Percentiles rank a stretch among this genome's conserved stretches.
phyloP scores from a whole-genome alignment of 30 jellyfish, hydroid and myxozoan species.

The Chironex yamaguchii region DNA sequence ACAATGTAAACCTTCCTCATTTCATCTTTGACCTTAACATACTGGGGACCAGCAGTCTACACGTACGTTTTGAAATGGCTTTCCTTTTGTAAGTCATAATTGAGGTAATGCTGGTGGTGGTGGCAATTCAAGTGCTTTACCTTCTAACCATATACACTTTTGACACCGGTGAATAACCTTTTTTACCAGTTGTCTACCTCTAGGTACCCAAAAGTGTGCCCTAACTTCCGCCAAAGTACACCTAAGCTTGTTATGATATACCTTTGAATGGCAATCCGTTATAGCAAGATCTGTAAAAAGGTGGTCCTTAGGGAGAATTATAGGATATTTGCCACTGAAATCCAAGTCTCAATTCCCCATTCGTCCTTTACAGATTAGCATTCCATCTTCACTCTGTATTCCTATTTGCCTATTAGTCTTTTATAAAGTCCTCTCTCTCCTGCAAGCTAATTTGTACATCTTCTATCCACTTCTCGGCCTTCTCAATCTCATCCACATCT shows the following conservation, averaged over 20 bases:
- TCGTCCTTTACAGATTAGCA: conserved; percentile 49
- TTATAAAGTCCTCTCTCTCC: neutral
- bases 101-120: conserved; percentile 30
- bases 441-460: conserved; percentile 9
- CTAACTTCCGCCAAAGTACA: conserved; percentile 66
- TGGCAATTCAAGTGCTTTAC: conserved; percentile 27
- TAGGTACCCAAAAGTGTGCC: conserved; percentile 53
- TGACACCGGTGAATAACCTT: conserved; percentile 36
- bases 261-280: conserved; percentile 60
- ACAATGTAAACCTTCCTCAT: conserved; percentile 42
- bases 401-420: conserved; percentile 29
- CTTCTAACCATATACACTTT: neutral
- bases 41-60: conserved; percentile 70
- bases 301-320: conserved; percentile 48
- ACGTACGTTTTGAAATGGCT: conserved; percentile 55
- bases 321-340: conserved; percentile 40
- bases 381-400: conserved; percentile 2
- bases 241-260: conserved; percentile 49
- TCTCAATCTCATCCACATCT: conserved; percentile 43
- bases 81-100: conserved; percentile 33
- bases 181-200: conserved; percentile 68
- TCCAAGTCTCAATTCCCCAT: conserved; percentile 50
- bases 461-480: conserved; percentile 53
- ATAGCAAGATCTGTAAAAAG: conserved; percentile 32
- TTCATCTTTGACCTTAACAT: conserved; percentile 39